Evolutionary conservation across 2,888 invertebrate genomes (phyloP), one percentile per base, ranked within the genome.

Genomic region (Drosophila pegasa): DNA sequence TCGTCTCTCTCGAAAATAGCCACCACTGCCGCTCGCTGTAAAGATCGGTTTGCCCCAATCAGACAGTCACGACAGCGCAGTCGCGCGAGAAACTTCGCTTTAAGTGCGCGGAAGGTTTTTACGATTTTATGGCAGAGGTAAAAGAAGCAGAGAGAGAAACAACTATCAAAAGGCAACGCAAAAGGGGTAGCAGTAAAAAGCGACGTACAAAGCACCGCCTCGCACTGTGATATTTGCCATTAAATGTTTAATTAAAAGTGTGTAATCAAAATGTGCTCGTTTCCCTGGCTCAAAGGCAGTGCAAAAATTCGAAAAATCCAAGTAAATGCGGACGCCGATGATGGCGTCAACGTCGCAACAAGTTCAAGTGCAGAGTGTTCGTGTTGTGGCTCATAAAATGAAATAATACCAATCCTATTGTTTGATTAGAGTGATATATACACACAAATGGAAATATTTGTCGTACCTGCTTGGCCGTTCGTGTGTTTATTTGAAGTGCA

Each of bases 51-150:
- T 78, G 61, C 48, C 47, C 55, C 71, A 80, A 65, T 61, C 58
- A 65, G 54, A 57, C 72, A 79, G 76, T 80, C 76, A 78, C 75
- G 72, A 82, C 57, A 78, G 83, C 79, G 82, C 83, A 75, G 80
- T 50, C 79, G 79, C 75, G 70, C 78, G 79, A 69, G 68, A 60
- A 79, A 80, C 79, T 71, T 72, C 68, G 82, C 56, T 66, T 58
- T 61, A 50, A 64, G 78, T 70, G 59, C 65, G 75, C 72, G 80
- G 47, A 79, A 59, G 60, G 67, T 58, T 61, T 66, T 65, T 63
- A 57, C 62, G 68, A 25, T 76, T 65, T 68, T 58, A 58, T 55
- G 47, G 4, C 27, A 29, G 45, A 52, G 57, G 66, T 70, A 64
- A 59, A 37, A 54, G 74, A 55, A 48, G 25, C 56, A 58, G 43